Evolutionary conservation across 2,888 invertebrate genomes (phyloP).

Genomic region (Xanthia togata): DNA sequence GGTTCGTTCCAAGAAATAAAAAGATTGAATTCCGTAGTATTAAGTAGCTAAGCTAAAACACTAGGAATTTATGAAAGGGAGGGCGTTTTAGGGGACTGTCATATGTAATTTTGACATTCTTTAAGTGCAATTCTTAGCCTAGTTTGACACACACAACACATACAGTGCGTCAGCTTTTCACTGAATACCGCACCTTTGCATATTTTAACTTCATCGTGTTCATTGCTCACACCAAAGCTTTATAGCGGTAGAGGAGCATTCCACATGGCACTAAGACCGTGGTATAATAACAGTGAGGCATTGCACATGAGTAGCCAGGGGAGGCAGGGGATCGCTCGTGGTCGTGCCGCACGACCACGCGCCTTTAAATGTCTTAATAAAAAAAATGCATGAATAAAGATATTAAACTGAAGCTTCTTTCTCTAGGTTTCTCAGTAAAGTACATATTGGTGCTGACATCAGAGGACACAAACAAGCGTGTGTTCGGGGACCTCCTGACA

Average conservation of each 20-base stretch:
- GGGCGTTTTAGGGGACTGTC: too few species aligned
- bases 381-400: neutral
- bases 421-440: conserved; percentile 87
- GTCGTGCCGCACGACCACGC: neutral
- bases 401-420: neutral
- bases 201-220: neutral
- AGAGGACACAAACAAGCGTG: conserved; percentile 81
- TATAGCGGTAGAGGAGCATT: too few species aligned
- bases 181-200: neutral
- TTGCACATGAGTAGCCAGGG: neutral
- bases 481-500: conserved; percentile 80
- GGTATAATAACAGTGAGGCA: neutral
- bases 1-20: conserved; percentile 68
- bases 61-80: too few species aligned
- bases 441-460: conserved; percentile 87
- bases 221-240: too few species aligned
- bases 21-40: too few species aligned
- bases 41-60: too few species aligned
- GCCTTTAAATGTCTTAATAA: neutral
- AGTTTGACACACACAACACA: neutral
- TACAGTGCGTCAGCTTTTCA: neutral
- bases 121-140: too few species aligned
- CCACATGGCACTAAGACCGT: neutral
- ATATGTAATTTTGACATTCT: too few species aligned
- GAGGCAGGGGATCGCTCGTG: neutral